Base-by-base conservation (phyloP, 2,888 invertebrate genomes). In the Leucozona laternaria region DNA sequence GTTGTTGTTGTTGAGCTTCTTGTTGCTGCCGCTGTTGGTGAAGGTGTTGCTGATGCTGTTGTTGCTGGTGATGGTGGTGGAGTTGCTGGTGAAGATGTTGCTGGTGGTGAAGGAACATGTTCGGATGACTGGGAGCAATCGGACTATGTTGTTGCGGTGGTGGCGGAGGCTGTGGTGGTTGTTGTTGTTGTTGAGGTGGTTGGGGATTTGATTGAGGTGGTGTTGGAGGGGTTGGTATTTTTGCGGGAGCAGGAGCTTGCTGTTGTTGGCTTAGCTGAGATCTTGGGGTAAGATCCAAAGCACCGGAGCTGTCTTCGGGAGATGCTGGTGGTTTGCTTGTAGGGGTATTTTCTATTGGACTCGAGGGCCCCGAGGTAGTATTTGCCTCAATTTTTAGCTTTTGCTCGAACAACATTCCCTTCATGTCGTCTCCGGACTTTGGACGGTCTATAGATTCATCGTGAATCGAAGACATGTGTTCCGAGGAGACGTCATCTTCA, bases 251-350 rank as follows among this genome's bases (percentile, higher is more conserved):
- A 48, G 86, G 80, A 10, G 85, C 76, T 78, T 79, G 53, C 79
- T 45, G 89, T 60, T 11, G 88, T 60, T 13, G 88, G 34, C 34
- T 82, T 0, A 90, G 86, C 0, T 90, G 89, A 3, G 93, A 92
- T 57, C 94, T 93, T 8, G 94, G 94, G 7, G 95, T 95, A 79
- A 95, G 91, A 89, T 95, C 95, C 37, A 95, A 90, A 4, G 95
- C 95, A 28, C 94, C 94, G 88, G 91, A 90, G 25, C 78, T 17
- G 64, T 76, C 77, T 3, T 37, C 82, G 55, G 94, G 91, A 87
- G 93, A 92, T 68, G 93, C 89, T 45, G 94, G 92, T 82, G 91
- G 89, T 72, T 89, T 89, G 57, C 89, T 89, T 40, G 73, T 76
- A 15, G 89, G 81, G 7, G 88, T 87, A 10, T 89, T 90, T 75